These are phyloP conservation scores for Globia sparganii DNA, from an alignment of 2,888 invertebrate species.

Conservation along the genomic window DNA sequence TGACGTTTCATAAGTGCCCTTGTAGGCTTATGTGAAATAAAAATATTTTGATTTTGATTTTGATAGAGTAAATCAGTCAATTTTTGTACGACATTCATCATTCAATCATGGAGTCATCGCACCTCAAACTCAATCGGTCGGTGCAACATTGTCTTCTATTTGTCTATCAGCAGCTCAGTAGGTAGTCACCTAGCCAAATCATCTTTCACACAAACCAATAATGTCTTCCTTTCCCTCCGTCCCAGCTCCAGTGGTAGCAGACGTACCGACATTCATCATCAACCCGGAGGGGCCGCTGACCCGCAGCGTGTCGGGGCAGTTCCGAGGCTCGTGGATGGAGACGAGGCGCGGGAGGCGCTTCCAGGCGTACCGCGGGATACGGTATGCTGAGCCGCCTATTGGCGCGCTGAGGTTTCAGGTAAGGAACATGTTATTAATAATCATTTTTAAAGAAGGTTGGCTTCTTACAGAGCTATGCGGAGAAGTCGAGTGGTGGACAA, in stretches of 20 bases:
- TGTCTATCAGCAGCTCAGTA: not conserved
- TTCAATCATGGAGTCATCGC: not conserved
- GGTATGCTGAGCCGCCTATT: constrained; percentile 84
- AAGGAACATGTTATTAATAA: not conserved
- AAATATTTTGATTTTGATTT: no score
- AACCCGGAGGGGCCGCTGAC: constrained; percentile 44
- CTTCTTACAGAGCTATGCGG: no score
- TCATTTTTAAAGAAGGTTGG: not conserved
- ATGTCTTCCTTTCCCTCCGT: not conserved
- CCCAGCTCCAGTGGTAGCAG: constrained; percentile 25
- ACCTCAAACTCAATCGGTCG: not conserved
- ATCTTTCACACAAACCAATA: not conserved
- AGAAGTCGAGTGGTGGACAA: no score
- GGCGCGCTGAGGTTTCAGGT: constrained; percentile 84
- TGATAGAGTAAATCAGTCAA: no score
- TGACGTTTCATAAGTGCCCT: no score
- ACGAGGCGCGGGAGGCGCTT: constrained; percentile 81
- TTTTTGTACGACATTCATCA: not conserved
- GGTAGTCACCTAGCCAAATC: not conserved
- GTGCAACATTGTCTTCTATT: not conserved
- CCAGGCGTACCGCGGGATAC: constrained; percentile 86
- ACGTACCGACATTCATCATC: not conserved
- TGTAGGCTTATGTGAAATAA: no score
- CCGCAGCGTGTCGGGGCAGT: constrained; percentile 75
- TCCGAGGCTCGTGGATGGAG: constrained; percentile 81